A percentile compares a stretch with the other conserved stretches of the same genome.
These are phyloP conservation scores for Cantharis nigra DNA, from an alignment of 2,888 invertebrate genomes.

Conservation along the genomic window DNA sequence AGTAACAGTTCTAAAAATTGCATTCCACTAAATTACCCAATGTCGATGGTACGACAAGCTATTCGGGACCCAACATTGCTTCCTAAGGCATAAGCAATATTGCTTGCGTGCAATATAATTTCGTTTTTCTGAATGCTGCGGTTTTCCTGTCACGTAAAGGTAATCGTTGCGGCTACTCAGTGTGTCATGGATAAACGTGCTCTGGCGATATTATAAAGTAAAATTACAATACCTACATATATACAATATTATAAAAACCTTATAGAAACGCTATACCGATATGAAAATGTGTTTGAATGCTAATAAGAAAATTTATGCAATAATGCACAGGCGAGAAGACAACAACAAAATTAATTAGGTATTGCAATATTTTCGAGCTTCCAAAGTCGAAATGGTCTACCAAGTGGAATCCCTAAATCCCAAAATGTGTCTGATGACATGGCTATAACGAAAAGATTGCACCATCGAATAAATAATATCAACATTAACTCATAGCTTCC, in stretches of 20 bases:
- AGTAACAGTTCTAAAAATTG: background rate
- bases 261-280: background rate
- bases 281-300: background rate
- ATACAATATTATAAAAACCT: background rate
- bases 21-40: background rate
- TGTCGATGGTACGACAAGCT: background rate
- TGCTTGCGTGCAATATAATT: background rate
- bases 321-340: background rate
- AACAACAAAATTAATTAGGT: background rate
- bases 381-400: too few species aligned
- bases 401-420: background rate
- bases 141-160: background rate
- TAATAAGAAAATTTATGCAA: background rate
- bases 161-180: background rate
- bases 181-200: background rate
- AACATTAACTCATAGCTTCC: background rate
- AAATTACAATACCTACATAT: background rate
- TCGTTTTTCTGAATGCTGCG: background rate
- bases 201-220: background rate
- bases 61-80: background rate
- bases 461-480: background rate
- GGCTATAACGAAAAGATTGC: background rate
- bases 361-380: too few species aligned
- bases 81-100: background rate
- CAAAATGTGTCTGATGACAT: background rate